phyloP scores from a whole-genome alignment of 53 echinoderm and acorn worm species.

The Temnopleurus reevesii region DNA sequence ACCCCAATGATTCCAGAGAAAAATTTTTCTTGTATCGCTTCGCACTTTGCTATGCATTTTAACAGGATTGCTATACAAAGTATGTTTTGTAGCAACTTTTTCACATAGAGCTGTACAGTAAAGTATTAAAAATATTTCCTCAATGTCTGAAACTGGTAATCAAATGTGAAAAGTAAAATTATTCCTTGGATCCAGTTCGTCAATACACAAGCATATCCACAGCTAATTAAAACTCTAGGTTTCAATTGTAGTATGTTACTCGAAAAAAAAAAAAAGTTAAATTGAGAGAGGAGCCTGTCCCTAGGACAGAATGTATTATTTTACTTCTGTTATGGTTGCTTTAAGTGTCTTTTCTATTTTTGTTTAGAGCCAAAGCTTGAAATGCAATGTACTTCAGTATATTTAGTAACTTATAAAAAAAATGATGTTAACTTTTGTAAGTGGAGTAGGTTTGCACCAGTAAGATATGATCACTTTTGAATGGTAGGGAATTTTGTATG shows the following conservation, averaged over 20 bases:
- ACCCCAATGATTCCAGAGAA: slow-evolving; percentile 1
- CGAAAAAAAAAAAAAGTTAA: neutral
- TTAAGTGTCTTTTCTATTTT: neutral
- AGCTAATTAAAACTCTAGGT: too few relatives aligned
- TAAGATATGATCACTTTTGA: neutral
- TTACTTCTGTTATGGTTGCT: neutral
- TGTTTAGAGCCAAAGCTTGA: slow-evolving; percentile 12
- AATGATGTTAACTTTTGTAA: neutral
- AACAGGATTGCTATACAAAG: too few relatives aligned
- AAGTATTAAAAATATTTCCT: too few relatives aligned
- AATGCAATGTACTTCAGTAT: slow-evolving; percentile 21
- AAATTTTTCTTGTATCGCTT: too few relatives aligned
- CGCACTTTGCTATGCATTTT: too few relatives aligned
- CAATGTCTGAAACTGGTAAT: too few relatives aligned
- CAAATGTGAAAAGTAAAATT: too few relatives aligned
- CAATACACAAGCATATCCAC: too few relatives aligned
- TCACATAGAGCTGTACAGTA: too few relatives aligned
- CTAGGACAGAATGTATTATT: neutral
- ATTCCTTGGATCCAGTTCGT: too few relatives aligned
- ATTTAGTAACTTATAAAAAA: neutral
- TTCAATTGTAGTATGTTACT: neutral
- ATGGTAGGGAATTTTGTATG: neutral
- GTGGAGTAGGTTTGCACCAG: neutral
- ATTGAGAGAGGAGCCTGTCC: neutral
- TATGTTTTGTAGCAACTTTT: too few relatives aligned